Evolutionary conservation across 2,113 vertebrate species (phyloP).

Genomic region (Stigmatopora argus): DNA sequence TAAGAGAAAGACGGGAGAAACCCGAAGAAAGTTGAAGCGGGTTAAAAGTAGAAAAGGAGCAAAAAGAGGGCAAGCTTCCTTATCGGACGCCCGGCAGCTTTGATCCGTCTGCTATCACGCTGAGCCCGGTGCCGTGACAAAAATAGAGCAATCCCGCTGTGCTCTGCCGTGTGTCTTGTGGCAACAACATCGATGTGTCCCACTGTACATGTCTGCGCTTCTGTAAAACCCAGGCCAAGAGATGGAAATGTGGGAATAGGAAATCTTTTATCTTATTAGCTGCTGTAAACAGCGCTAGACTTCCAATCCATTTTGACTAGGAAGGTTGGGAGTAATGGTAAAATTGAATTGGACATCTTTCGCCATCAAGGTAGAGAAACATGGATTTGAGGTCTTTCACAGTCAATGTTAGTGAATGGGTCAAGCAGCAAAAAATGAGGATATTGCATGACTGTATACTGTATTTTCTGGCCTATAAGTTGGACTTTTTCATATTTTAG

Average conservation of each 20-base stretch:
- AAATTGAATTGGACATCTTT: no score
- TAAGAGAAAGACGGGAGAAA: not conserved
- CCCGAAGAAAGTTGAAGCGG: not conserved
- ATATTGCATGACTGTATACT: no score
- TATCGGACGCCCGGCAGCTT: conserved; percentile 29
- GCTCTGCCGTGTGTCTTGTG: conserved; percentile 9
- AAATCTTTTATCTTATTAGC: not conserved
- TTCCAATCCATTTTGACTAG: no score
- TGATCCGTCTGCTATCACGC: conserved; percentile 36
- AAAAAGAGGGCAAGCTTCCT: conserved; percentile 26
- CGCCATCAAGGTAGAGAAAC: no score
- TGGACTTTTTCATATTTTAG: no score
- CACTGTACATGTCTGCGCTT: conserved; percentile 13
- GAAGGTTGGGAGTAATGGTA: no score
- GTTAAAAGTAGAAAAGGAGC: not conserved
- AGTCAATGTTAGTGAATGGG: no score
- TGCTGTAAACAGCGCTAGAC: no score
- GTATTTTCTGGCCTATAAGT: no score
- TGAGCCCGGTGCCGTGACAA: conserved; percentile 26
- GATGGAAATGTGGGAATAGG: not conserved
- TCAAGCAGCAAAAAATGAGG: no score
- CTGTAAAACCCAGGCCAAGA: not conserved
- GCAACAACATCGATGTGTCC: conserved; percentile 7
- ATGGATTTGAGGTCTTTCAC: no score
- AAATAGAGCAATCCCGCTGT: conserved; percentile 16